These are phyloP conservation scores for Dermolepida albohirtum DNA, from an alignment of 2,888 invertebrate genomes.

Conservation along the genomic window DNA sequence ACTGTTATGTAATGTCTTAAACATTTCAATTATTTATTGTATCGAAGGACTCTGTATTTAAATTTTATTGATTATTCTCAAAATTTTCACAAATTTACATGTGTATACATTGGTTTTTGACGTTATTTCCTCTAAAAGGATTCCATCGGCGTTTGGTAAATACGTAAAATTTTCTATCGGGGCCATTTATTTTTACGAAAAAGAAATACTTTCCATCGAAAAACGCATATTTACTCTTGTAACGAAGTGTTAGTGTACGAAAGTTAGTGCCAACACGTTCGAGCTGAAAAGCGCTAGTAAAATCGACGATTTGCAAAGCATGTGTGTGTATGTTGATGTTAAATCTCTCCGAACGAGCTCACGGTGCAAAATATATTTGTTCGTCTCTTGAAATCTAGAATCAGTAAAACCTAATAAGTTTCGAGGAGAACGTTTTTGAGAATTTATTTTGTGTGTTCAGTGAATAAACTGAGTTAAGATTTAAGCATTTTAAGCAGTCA, in stretches of 20 bases:
- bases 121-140: too few species aligned
- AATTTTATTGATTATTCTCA: too few species aligned
- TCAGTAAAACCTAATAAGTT: conserved; percentile 11
- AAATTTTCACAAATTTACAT: too few species aligned
- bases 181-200: neutral
- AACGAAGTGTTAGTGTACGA: conserved; percentile 24
- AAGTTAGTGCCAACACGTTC: conserved; percentile 18
- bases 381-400: conserved; percentile 15
- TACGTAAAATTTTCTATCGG: too few species aligned
- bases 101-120: too few species aligned
- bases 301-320: conserved; percentile 25
- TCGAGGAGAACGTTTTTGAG: conserved; percentile 1
- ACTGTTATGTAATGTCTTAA: too few species aligned
- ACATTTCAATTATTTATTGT: too few species aligned
- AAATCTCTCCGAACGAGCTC: conserved; percentile 25
- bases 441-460: conserved; percentile 12
- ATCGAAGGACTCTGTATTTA: too few species aligned
- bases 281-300: conserved; percentile 19
- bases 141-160: too few species aligned
- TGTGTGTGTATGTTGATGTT: conserved; percentile 22
- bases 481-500: too few species aligned
- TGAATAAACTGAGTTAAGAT: neutral
- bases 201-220: conserved; percentile 6
- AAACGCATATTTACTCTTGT: conserved; percentile 22
- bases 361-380: conserved; percentile 24